Evolutionary conservation across 2,888 invertebrate genomes (phyloP), one percentile per base, ranked within the genome.

Genomic region (Synergus umbraculus): DNA sequence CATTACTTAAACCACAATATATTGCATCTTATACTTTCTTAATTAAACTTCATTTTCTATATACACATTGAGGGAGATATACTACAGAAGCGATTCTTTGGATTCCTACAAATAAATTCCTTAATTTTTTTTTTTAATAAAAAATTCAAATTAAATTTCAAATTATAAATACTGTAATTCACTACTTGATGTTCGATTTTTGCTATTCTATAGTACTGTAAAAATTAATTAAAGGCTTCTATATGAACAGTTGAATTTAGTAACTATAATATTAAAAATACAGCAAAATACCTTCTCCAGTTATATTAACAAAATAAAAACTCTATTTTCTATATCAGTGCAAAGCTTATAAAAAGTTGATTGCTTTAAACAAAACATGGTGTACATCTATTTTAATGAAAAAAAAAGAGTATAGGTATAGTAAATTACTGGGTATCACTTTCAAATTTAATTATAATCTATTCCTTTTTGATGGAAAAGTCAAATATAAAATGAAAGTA

Each of bases 131-230:
- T 37, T 60, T 60, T 60, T 2, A 22, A 22, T 22, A 60, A 60
- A 18, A 12, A 60, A 60, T 60, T 60, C 8, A 10, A 22, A 12
- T 60, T 13, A 22, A 60, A 29, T 22, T 22, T 22, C 22, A 60
- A 60, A 22, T 10, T 60, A 22, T 60, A 22, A 60, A 60, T 60
- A 60, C 60, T 60, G 60, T 60, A 60, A 60, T 60, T 60, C 5
- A 13, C 13, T 58, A 5, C 22, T 22, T 22, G 12, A 12, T 9
- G 2, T 18, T 58, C 5, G 8, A 8, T 58, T 18, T 18, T 18
- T 60, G 9, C 18, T 7, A 22, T 1, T n/a, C 8, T 2, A 18
- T 9, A n/a, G 10, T 18, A 8, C 1, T 3, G 18, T 60, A 22
- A 22, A 10, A 60, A 60, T 60, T 60, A 22, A 2, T 12, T 54